A percentile compares a stretch with the other conserved stretches of the same genome.
Evolutionary conservation across 1,140 invertebrate genomes (phyloP).

Genomic region (Listronotus oregonensis): DNA sequence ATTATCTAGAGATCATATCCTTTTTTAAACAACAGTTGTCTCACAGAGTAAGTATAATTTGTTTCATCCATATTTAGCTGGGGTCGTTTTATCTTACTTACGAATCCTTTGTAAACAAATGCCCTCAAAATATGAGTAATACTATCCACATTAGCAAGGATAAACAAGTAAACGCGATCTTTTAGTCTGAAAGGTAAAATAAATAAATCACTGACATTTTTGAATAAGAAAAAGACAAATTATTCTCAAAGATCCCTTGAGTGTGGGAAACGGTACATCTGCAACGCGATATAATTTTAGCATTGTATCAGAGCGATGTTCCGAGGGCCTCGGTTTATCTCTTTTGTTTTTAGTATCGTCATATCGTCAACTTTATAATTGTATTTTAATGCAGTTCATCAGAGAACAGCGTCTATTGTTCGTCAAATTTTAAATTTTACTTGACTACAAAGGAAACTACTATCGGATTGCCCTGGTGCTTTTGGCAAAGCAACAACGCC

Average conservation of each 20-base stretch:
- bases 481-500: too few relatives aligned
- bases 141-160: background rate
- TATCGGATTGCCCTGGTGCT: too few relatives aligned
- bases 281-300: constrained; percentile 2
- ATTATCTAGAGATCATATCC: too few relatives aligned
- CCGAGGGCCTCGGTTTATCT: background rate
- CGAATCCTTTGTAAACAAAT: too few relatives aligned
- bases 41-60: too few relatives aligned
- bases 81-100: too few relatives aligned
- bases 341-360: constrained; percentile 10
- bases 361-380: constrained; percentile 10
- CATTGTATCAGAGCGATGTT: background rate
- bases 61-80: too few relatives aligned
- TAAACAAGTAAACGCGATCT: background rate
- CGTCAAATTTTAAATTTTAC: background rate
- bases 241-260: background rate
- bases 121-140: too few relatives aligned
- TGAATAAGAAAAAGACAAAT: constrained; percentile 3
- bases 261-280: constrained; percentile 5
- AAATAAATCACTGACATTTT: too few relatives aligned
- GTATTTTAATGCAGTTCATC: constrained; percentile 8
- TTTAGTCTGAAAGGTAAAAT: constrained; percentile 1
- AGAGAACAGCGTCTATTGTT: too few relatives aligned
- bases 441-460: too few relatives aligned
- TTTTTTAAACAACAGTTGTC: too few relatives aligned